A percentile compares a stretch with the other conserved stretches of the same genome.
Conservation (phyloP, 2,888 invertebrate species). For the Cosmorhoe ocellata region DNA sequence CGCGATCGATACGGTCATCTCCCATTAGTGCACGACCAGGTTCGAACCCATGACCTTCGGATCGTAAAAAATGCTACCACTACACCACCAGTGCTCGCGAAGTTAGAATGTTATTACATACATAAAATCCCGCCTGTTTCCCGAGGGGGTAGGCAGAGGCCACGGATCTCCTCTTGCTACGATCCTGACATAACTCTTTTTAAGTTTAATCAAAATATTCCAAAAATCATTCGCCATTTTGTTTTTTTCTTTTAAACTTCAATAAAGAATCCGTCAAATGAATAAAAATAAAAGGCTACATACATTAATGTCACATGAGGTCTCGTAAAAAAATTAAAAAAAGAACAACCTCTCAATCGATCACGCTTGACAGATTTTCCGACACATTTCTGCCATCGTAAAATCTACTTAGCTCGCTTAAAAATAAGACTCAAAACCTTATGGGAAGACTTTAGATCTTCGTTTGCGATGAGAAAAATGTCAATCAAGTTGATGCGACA, state of each 20-base stretch:
- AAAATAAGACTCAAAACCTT: background rate
- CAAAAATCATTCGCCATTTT: constrained; percentile 12
- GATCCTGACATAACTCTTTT: too few relatives aligned
- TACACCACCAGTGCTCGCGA: too few relatives aligned
- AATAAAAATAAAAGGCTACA: constrained; percentile 11
- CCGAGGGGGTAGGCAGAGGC: too few relatives aligned
- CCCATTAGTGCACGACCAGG: too few relatives aligned
- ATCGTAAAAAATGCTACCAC: too few relatives aligned
- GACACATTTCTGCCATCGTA: constrained; percentile 1
- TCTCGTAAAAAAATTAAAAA: constrained; percentile 11
- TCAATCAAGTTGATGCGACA: constrained; percentile 3
- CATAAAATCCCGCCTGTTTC: too few relatives aligned
- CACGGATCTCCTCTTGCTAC: too few relatives aligned
- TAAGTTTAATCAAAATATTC: too few relatives aligned
- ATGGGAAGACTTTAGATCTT: constrained; percentile 1
- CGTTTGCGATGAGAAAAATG: constrained; percentile 14
- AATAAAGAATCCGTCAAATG: constrained; percentile 15
- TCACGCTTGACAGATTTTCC: constrained; percentile 36
- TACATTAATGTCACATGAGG: constrained; percentile 28
- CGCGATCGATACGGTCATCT: too few relatives aligned
- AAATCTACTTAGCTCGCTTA: background rate
- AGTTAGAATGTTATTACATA: too few relatives aligned
- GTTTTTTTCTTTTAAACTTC: constrained; percentile 2
- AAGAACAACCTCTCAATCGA: constrained; percentile 10
- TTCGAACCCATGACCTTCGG: too few relatives aligned